Evolutionary conservation across 2,888 invertebrate genomes (phyloP).

Genomic region (Epsilonema sp.): DNA sequence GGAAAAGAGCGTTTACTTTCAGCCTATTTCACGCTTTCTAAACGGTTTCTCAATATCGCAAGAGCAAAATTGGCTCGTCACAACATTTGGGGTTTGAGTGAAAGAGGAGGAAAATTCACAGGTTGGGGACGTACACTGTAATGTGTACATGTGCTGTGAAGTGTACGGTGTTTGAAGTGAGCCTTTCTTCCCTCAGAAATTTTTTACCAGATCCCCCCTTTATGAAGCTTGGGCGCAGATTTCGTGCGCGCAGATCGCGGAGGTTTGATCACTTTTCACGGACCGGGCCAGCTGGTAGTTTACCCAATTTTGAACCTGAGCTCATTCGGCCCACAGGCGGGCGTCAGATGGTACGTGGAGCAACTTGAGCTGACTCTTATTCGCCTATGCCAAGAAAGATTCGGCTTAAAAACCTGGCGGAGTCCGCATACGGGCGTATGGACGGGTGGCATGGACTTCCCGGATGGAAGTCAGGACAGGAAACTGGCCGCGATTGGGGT

Average conservation of each 20-base stretch:
- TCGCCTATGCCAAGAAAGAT: conserved; percentile 44
- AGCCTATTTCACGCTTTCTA: too few species aligned
- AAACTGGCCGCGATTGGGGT: conserved; percentile 75
- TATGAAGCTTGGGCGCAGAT: too few species aligned
- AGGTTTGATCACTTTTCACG: conserved; percentile 92
- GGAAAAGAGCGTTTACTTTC: too few species aligned
- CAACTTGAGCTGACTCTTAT: conserved; percentile 57
- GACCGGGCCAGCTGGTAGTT: conserved; percentile 83
- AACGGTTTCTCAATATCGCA: too few species aligned
- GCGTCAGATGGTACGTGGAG: conserved; percentile 41
- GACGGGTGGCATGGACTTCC: conserved; percentile 39
- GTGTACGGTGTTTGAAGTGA: too few species aligned
- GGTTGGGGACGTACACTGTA: too few species aligned
- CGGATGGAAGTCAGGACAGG: conserved; percentile 36
- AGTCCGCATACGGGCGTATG: conserved; percentile 64
- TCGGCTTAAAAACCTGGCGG: conserved; percentile 47
- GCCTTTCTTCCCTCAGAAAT: too few species aligned
- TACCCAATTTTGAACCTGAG: conserved; percentile 81
- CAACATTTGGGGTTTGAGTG: too few species aligned
- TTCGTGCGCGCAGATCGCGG: conserved; percentile 88
- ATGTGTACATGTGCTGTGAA: too few species aligned
- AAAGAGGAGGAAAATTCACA: too few species aligned
- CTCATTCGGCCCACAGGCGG: conserved; percentile 37
- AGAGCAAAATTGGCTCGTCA: too few species aligned
- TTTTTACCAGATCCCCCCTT: too few species aligned